Percentiles rank a stretch among this genome's conserved stretches.
phyloP scores from a whole-genome alignment of 2,888 invertebrate species.

The Geotrupes spiniger region DNA sequence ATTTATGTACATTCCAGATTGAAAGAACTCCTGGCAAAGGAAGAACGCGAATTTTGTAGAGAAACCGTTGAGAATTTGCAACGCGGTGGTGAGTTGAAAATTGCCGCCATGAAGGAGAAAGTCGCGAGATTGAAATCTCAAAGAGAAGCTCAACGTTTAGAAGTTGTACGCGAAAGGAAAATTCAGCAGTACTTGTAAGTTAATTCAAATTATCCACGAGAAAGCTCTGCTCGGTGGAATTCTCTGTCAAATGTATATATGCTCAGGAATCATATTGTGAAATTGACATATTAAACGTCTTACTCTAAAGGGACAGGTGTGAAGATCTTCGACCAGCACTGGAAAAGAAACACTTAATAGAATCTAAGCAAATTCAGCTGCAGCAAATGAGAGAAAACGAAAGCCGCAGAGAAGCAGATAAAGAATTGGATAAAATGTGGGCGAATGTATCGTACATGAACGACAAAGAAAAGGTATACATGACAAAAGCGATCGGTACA shows the following conservation, averaged over 20 bases:
- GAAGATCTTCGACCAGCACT: slow-evolving; percentile 52
- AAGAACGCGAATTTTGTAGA: slow-evolving; percentile 54
- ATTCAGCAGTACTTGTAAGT: slow-evolving; percentile 48
- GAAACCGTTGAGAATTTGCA: slow-evolving; percentile 57
- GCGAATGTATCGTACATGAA: slow-evolving; percentile 59
- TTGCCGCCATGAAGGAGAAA: slow-evolving; percentile 54
- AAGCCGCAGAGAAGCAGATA: slow-evolving; percentile 53
- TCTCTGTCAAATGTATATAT: no score
- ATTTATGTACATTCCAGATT: slow-evolving; percentile 43
- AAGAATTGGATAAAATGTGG: slow-evolving; percentile 62
- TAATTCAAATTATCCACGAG: no score
- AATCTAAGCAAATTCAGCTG: slow-evolving; percentile 56
- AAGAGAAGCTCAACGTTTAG: slow-evolving; percentile 55
- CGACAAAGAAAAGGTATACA: slow-evolving; percentile 49
- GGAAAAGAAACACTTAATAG: slow-evolving; percentile 52
- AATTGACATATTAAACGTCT: no score
- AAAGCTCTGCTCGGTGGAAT: no score
- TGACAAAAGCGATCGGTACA: no score
- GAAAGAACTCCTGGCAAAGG: slow-evolving; percentile 49
- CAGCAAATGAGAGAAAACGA: slow-evolving; percentile 63
- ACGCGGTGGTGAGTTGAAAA: slow-evolving; percentile 50
- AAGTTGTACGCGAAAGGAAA: slow-evolving; percentile 49
- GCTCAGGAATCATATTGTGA: no score
- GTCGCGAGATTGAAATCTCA: slow-evolving; percentile 52
- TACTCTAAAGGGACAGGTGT: slow-evolving; percentile 41